Base-by-base conservation (phyloP, 2,888 invertebrate genomes). In the Coelopa pilipes region DNA sequence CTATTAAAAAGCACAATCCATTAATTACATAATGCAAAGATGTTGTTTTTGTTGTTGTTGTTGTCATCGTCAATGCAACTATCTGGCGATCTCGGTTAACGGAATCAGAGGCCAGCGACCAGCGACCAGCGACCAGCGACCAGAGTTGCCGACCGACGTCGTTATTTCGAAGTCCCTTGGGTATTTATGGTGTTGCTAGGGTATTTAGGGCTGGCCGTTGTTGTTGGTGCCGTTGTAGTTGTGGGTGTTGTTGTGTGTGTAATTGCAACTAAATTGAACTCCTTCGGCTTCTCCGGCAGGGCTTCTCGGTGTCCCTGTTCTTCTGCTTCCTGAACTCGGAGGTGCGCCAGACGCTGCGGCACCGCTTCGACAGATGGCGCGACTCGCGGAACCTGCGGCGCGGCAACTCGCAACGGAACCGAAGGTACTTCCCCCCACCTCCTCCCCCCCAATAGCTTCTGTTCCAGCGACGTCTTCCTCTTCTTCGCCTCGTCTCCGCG, bases 271-370 rank as follows among this genome's bases (percentile, higher is more conserved):
- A 34, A 34, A 34, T 34, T 7, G 34, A 34, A 34, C 34, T 34
- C 34, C 34, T 34, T 34, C n/a, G n/a, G n/a, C n/a, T 34, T 34
- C 7, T 34, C 7, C 7, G 34, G 1, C 88, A 97, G 96, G 97
- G 97, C 75, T 93, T 96, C 83, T 93, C 93, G 70, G 96, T 97
- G 76, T 95, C 97, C 4, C 88, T 96, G 75, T 94, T 96, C 88
- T 97, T 96, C 89, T 97, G 97, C 87, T 97, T 97, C 88, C 91
- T 96, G 82, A 97, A 97, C 88, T 94, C 95, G 5, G 97, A 97
- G 88, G 96, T 97, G 9, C 93, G 94, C 67, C 94, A 94, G 85
- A 93, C 96, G 0, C 89, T 96, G 78, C 90, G 93, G 46, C 94
- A 96, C 87, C 95, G 94, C 83, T 91, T 94, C 82, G 92, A 92